A percentile compares a stretch with the other conserved stretches of the same genome.
phyloP scores from a whole-genome alignment of 2,797 vertebrate species.

The Cryptoprocta ferox region DNA sequence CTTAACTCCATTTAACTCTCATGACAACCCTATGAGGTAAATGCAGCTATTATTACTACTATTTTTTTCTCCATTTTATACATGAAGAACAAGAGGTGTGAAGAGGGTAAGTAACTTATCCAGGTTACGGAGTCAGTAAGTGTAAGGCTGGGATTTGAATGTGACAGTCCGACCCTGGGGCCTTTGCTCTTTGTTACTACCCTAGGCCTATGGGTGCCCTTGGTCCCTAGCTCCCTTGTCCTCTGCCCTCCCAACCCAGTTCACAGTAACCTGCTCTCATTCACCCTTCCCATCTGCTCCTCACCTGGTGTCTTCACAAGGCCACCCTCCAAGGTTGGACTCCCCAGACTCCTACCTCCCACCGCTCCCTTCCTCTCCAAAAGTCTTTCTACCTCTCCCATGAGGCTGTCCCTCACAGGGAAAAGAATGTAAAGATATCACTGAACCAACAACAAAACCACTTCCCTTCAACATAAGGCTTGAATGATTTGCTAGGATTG shows the following conservation, averaged over 20 bases:
- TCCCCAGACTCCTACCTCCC: neutral
- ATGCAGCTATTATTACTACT: neutral
- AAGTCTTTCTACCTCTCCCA: neutral
- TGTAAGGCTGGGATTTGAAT: neutral
- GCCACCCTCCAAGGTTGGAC: neutral
- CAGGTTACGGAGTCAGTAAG: neutral
- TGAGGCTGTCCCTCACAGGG: neutral
- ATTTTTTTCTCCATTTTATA: neutral
- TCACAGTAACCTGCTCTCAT: neutral
- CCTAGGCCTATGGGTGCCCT: neutral
- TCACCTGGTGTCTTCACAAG: neutral
- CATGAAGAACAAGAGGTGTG: neutral
- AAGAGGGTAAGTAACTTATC: neutral
- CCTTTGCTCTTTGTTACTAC: neutral
- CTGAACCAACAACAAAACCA: neutral
- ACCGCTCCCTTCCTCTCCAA: neutral
- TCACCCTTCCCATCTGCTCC: neutral
- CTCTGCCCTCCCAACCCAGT: neutral
- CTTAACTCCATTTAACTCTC: neutral
- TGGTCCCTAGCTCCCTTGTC: neutral
- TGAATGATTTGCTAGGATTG: neutral
- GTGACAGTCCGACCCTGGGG: neutral
- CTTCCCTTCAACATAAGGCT: neutral
- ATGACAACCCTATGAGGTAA: neutral
- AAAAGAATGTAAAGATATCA: neutral